These are phyloP conservation scores for Eurystomus gularis DNA, from an alignment of 2,113 vertebrate genomes.

Conservation along the genomic window DNA sequence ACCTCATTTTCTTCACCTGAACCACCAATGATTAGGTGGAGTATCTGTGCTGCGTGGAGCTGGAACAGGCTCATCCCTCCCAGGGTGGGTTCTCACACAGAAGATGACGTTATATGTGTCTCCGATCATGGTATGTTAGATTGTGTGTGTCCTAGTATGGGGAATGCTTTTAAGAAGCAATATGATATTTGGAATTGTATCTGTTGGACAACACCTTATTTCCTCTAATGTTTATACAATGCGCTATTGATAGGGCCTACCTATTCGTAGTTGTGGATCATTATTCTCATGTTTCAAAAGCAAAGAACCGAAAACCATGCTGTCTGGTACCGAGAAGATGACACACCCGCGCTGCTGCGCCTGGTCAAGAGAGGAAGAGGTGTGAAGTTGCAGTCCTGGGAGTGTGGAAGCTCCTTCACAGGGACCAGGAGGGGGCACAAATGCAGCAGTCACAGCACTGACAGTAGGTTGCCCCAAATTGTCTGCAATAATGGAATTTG, in stretches of 20 bases:
- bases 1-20: neutral
- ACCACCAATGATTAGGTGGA: neutral
- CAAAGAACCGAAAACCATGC: neutral
- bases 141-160: neutral
- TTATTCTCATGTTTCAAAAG: neutral
- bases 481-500: too few species aligned
- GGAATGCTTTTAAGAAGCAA: neutral
- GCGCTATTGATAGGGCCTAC: neutral
- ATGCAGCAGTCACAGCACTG: neutral
- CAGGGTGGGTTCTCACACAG: neutral
- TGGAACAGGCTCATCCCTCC: neutral
- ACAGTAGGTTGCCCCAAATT: neutral
- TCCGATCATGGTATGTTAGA: neutral
- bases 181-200: neutral
- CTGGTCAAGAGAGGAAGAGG: neutral
- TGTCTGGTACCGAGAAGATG: neutral
- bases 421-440: neutral
- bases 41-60: neutral
- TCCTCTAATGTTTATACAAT: neutral
- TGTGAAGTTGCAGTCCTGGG: neutral
- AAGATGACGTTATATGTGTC: neutral
- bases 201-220: neutral
- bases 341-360: neutral
- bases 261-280: neutral
- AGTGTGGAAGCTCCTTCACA: rapidly evolving